phyloP scores from a whole-genome alignment of 30 jellyfish, hydroid and myxozoan species.

The Turritopsis dohrnii region DNA sequence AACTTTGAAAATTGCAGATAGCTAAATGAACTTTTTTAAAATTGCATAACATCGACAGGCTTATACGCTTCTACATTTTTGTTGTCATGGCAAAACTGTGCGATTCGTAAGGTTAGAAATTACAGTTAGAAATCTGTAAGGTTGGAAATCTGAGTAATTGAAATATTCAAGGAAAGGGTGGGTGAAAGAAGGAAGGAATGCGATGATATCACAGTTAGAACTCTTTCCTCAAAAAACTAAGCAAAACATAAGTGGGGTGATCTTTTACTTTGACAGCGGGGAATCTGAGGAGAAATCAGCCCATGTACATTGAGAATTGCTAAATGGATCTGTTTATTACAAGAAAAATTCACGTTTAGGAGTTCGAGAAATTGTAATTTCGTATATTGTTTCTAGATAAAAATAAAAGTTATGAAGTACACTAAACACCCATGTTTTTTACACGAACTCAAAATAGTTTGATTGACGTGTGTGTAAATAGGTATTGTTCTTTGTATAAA shows the following conservation, averaged over 20 bases:
- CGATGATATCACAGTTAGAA: not conserved
- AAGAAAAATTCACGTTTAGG: not conserved
- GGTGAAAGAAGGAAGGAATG: not conserved
- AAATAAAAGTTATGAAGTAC: no score
- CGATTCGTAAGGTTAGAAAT: no score
- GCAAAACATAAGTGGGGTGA: no score
- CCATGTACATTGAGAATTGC: not conserved
- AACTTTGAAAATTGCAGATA: no score
- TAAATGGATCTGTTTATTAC: not conserved
- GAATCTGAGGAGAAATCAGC: not conserved
- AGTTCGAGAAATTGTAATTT: not conserved
- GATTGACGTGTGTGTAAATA: not conserved
- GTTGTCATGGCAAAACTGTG: no score
- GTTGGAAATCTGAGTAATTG: not conserved
- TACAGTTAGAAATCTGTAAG: not conserved
- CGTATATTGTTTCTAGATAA: not conserved
- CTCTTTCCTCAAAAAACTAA: no score
- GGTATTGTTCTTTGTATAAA: not conserved
- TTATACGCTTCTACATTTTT: no score
- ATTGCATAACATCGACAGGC: no score
- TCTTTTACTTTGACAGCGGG: no score
- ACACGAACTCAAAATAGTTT: not conserved
- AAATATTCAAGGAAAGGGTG: not conserved
- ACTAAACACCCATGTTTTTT: no score
- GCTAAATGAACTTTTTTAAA: no score